phyloP scores from a whole-genome alignment of 2,888 invertebrate species.

The Lepeophtheirus nordmannii region DNA sequence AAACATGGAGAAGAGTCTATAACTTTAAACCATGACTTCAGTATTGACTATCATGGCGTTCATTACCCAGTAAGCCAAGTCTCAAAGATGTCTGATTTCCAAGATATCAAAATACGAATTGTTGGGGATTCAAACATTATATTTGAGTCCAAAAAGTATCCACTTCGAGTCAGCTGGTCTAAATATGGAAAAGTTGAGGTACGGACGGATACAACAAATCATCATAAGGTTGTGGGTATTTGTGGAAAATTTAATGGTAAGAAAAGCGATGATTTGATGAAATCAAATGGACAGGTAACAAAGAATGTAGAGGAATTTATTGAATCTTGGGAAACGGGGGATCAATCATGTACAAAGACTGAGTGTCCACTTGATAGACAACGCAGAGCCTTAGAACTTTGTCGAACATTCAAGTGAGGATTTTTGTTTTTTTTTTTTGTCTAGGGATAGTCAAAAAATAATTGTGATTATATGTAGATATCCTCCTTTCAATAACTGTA shows the following conservation, averaged over 20 bases:
- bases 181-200: neutral
- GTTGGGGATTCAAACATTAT: neutral
- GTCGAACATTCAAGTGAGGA: neutral
- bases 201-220: neutral
- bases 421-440: neutral
- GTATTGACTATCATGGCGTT: neutral
- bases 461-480: neutral
- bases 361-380: neutral
- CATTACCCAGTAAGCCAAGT: neutral
- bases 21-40: neutral
- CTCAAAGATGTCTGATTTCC: neutral
- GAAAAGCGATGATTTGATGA: neutral
- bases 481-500: constrained; percentile 1
- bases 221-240: neutral
- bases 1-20: constrained; percentile 2
- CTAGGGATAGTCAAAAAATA: neutral
- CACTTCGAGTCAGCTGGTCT: neutral
- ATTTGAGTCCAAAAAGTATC: constrained; percentile 1
- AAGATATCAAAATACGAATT: constrained; percentile 3
- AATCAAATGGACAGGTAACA: neutral
- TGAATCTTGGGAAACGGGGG: neutral
- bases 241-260: neutral
- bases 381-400: neutral
- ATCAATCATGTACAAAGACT: neutral
- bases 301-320: neutral